Evolutionary conservation across 2,113 vertebrate genomes (phyloP).

Genomic region (Cettia cetti): DNA sequence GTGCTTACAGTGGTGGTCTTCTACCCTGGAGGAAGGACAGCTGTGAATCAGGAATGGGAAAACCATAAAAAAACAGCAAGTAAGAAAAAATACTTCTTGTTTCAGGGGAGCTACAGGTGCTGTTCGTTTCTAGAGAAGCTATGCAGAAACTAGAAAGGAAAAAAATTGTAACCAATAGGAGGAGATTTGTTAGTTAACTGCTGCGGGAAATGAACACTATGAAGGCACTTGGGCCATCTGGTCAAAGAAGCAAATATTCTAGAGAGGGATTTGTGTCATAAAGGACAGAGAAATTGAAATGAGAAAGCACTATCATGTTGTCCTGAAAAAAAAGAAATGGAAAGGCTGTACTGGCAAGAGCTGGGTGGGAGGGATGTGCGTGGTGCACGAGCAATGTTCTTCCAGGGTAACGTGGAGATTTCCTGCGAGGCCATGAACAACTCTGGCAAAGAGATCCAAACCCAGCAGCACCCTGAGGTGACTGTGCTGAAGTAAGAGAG

Average conservation of each 20-base stretch:
- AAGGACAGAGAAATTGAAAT: background rate
- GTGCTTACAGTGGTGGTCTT: background rate
- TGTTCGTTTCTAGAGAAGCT: background rate
- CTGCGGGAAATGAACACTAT: background rate
- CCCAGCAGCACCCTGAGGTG: background rate
- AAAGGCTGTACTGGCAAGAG: background rate
- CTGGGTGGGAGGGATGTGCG: fast-evolving
- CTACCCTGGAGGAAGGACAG: background rate
- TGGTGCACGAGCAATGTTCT: background rate
- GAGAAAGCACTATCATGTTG: background rate
- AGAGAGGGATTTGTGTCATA: background rate
- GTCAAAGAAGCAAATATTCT: background rate
- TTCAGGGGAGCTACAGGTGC: background rate
- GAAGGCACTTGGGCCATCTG: background rate
- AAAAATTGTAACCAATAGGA: background rate
- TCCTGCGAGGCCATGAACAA: background rate
- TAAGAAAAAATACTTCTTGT: background rate
- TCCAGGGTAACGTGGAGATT: background rate
- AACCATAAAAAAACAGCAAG: background rate
- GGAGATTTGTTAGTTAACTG: background rate
- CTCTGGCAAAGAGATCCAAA: background rate
- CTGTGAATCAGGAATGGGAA: background rate
- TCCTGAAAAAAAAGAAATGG: background rate
- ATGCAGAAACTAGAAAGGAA: background rate
- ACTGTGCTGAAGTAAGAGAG: background rate